Evolutionary conservation across 92 coral and sea anemone genomes (phyloP), one percentile per base, ranked within the genome.

Genomic region (Porites evermanni): DNA sequence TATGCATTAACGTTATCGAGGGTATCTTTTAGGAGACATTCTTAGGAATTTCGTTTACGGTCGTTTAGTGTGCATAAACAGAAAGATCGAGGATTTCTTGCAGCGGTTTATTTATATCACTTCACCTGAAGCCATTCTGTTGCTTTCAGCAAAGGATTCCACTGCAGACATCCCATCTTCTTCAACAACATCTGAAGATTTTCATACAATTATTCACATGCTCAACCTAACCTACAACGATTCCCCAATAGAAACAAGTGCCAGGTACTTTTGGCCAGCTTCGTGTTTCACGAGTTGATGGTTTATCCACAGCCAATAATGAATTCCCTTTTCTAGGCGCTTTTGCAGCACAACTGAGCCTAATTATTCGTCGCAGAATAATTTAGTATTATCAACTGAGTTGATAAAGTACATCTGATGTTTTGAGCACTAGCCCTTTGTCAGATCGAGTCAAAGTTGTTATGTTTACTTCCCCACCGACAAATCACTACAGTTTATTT

Each of bases 111-210:
- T 3, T 12, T 10, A 18, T 67, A 67, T 20, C 3, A 18, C 19
- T 47, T 72, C 51, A 92, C 98, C 92, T 74, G 98, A 90, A 17
- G 93, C 47, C 89, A 90, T 90, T 86, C 92, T 85, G 78, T 90
- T 87, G 19, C 92, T 85, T 75, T 92, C 98, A 2, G 91, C 84
- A 89, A 90, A 83, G 10, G 95, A 84, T 83, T 94, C 98, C 72
- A 92, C 95, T 12, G 95, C 95, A 2, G 98, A 91, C 93, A 94
- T 88, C 1, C 98, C 95, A 83, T 94, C 98, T 59, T 94, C 98
- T 61, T 94, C 98, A 52, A 92, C 90, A 24, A 94, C 95, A 85
- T 94, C 98, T 94, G 92, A 38, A 77, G n/a, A 67, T 60, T 24
- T 12, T 24, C 67, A 72, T 17, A 78, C 16, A 64, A 59, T 79